Conservation (phyloP, 2,113 vertebrate genomes). For the Enhydra lutris region DNA sequence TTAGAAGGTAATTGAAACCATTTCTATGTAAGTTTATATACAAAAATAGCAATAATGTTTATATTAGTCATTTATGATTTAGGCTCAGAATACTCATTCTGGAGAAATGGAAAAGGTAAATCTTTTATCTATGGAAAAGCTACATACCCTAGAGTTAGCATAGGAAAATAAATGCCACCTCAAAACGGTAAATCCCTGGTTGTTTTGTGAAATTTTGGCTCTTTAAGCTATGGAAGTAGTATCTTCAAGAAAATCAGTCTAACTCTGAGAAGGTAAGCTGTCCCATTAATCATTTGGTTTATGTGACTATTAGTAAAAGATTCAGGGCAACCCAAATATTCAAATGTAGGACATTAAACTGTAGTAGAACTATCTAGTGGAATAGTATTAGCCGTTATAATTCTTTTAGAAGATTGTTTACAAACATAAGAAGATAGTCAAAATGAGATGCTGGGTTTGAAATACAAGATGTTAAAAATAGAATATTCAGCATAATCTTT, state of each 20-base stretch:
- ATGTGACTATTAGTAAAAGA: neutral
- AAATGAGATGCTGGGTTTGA: neutral
- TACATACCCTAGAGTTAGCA: rapidly evolving
- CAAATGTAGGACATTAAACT: neutral
- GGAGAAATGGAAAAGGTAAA: neutral
- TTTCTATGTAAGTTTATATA: neutral
- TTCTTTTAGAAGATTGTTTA: neutral
- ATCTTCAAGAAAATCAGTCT: neutral
- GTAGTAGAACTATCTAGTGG: neutral
- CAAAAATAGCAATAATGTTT: neutral
- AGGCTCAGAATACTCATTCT: neutral
- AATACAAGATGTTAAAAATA: neutral
- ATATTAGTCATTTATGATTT: neutral
- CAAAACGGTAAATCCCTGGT: neutral
- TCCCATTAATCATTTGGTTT: neutral
- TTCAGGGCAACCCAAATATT: neutral
- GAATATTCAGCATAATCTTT: neutral
- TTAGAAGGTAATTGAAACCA: neutral
- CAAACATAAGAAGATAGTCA: neutral
- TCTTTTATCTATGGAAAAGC: neutral
- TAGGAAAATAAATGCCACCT: neutral
- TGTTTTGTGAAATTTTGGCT: neutral
- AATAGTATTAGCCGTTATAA: neutral
- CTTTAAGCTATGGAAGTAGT: neutral
- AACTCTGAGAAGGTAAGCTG: neutral